Evolutionary conservation across 2,888 invertebrate species (phyloP), one percentile per base, ranked within the genome.

Genomic region (Idaea straminata): DNA sequence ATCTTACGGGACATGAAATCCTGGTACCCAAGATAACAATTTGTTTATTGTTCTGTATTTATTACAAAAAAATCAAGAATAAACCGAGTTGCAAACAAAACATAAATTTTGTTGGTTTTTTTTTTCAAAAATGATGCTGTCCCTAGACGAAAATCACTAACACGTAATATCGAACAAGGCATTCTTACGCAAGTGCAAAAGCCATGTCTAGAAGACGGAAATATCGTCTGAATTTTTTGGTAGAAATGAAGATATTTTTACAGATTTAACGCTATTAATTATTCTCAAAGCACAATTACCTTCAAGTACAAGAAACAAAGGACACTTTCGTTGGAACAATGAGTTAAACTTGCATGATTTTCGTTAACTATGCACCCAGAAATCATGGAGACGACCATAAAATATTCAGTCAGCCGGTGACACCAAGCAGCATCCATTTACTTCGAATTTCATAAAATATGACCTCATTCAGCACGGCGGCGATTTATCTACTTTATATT

Each of bases 321-420:
- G 47, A 47, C 10, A 7, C 13, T 47, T 47, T 13, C 10, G 7
- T 47, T 13, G 2, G 47, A 47, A 6, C 47, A 47, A 47, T 47
- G 13, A 47, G 71, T 74, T 68, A 75, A 78, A 76, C 73, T 79
- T 75, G 72, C 75, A 76, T 61, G 71, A 72, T 62, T 0, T 64
- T 77, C 76, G 72, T 83, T 80, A 81, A 81, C 81, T 81, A 84
- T 84, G 80, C 80, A 84, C 80, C 74, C 80, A 72, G 77, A 75
- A 76, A 81, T 80, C 81, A 83, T 80, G 79, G 76, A 76, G 75
- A 73, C 74, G 76, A 76, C 66, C 72, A 77, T 83, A 67, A 82
- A 85, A 83, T 82, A 85, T 83, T 83, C 78, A 83, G 73, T 66
- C 64, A 66, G 70, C 66, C 66, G 62, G 68, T 25, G 59, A 34